Percentiles rank a stretch among this genome's conserved stretches.
phyloP scores from a whole-genome alignment of 2,888 invertebrate genomes.

The Leptopilina myrica region DNA sequence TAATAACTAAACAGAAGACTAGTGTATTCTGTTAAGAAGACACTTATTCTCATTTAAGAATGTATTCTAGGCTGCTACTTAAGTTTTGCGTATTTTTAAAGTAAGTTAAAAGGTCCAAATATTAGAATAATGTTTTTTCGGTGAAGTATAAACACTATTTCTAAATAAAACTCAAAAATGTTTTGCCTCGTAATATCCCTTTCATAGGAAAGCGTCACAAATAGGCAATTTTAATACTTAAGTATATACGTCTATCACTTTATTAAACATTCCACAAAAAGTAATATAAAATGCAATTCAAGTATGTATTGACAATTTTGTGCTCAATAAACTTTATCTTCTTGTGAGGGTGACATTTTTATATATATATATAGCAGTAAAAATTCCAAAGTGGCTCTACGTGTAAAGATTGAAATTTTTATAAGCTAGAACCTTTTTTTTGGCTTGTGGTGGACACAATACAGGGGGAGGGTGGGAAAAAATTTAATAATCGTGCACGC shows the following conservation, averaged over 20 bases:
- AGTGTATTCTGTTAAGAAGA: too few relatives aligned
- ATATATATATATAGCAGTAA: not conserved
- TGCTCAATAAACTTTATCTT: slow-evolving; percentile 14
- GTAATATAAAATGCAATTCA: not conserved
- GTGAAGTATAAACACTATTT: too few relatives aligned
- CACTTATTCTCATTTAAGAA: too few relatives aligned
- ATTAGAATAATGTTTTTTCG: too few relatives aligned
- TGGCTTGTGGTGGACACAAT: not conserved
- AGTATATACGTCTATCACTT: not conserved
- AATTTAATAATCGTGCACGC: slow-evolving; percentile 9
- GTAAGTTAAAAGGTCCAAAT: too few relatives aligned
- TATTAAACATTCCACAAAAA: not conserved
- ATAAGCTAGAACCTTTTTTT: not conserved
- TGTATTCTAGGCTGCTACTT: too few relatives aligned
- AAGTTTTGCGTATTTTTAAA: too few relatives aligned
- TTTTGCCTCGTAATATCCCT: too few relatives aligned
- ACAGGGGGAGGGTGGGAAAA: not conserved
- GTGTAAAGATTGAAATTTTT: slow-evolving; percentile 17
- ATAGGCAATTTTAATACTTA: too few relatives aligned
- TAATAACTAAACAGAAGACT: too few relatives aligned
- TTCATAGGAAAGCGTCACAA: too few relatives aligned
- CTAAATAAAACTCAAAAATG: too few relatives aligned
- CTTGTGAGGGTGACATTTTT: not conserved
- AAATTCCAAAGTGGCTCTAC: slow-evolving; percentile 9
- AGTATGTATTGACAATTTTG: slow-evolving; percentile 6